Evolutionary conservation across 2,888 invertebrate genomes (phyloP).

Genomic region (Arrhopalites spinosus): DNA sequence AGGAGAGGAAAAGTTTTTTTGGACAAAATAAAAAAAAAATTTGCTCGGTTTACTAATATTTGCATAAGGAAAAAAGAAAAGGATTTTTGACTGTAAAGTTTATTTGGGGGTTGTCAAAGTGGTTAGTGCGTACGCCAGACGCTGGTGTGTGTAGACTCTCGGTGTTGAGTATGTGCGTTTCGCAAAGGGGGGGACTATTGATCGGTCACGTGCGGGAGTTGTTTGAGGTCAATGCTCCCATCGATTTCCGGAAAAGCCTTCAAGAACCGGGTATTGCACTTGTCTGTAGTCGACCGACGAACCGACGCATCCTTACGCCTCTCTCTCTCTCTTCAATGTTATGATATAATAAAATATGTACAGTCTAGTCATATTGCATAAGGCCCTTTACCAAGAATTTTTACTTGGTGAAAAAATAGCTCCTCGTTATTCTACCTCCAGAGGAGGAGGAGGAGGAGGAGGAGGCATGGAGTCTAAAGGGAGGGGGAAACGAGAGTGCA

Average conservation of each 20-base stretch:
- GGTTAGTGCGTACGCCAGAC: background rate
- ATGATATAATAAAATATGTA: too few species aligned
- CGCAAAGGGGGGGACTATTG: conserved; percentile 28
- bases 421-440: background rate
- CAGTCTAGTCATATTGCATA: too few species aligned
- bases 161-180: conserved; percentile 21
- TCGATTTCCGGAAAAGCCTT: conserved; percentile 55
- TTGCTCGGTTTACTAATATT: background rate
- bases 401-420: background rate
- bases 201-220: conserved; percentile 54
- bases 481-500: too few species aligned
- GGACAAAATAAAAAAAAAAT: background rate
- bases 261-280: conserved; percentile 54
- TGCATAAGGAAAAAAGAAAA: background rate
- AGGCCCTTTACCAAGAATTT: too few species aligned
- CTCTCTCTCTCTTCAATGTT: background rate
- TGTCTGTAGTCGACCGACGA: conserved; percentile 31
- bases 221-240: conserved; percentile 56
- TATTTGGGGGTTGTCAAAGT: background rate
- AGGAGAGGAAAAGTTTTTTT: background rate
- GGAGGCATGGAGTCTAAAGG: too few species aligned
- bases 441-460: background rate
- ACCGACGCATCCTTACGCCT: conserved; percentile 8
- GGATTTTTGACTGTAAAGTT: background rate
- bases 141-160: background rate